A percentile compares a stretch with the other conserved stretches of the same genome.
phyloP scores from a whole-genome alignment of 37 sponge, comb jelly and placozoan species.

The Eunapius fragilis region DNA sequence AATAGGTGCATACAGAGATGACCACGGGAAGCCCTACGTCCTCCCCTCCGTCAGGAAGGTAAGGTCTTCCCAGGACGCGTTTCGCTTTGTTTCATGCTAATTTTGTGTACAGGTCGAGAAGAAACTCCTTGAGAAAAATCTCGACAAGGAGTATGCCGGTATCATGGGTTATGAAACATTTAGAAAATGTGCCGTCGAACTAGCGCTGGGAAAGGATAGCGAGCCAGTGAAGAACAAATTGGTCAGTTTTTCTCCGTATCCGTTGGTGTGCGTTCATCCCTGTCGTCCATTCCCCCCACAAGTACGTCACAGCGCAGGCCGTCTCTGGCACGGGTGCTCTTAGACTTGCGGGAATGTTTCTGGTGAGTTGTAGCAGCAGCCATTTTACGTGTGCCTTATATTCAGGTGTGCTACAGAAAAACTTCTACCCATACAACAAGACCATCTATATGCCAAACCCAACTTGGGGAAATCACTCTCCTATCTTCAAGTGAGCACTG shows the following conservation, averaged over 20 bases:
- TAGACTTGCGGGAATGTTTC: constrained; percentile 76
- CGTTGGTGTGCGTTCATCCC: not conserved
- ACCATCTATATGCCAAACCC: constrained; percentile 87
- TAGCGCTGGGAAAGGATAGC: constrained; percentile 77
- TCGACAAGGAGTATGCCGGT: constrained; percentile 96
- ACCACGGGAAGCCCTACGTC: constrained; percentile 87
- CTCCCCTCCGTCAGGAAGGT: constrained; percentile 88
- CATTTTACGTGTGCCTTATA: not conserved
- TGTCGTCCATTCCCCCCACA: not conserved
- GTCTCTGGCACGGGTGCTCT: constrained; percentile 94
- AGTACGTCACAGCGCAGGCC: constrained; percentile 82
- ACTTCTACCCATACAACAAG: constrained; percentile 78
- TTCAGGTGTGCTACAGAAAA: constrained; percentile 16
- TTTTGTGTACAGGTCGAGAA: constrained; percentile 66
- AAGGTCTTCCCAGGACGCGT: not conserved
- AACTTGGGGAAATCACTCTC: constrained; percentile 94
- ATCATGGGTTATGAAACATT: constrained; percentile 84
- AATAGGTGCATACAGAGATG: constrained; percentile 90
- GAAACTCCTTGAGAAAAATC: constrained; percentile 41
- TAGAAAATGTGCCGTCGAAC: constrained; percentile 64
- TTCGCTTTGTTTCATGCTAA: not conserved
- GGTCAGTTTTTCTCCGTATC: constrained; percentile 15
- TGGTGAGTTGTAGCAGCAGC: constrained; percentile 46
- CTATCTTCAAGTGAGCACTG: constrained; percentile 75
- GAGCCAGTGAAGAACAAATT: constrained; percentile 45